These are phyloP conservation scores for Drosophila biarmipes DNA, from an alignment of 1,140 invertebrate genomes.

Conservation along the genomic window DNA sequence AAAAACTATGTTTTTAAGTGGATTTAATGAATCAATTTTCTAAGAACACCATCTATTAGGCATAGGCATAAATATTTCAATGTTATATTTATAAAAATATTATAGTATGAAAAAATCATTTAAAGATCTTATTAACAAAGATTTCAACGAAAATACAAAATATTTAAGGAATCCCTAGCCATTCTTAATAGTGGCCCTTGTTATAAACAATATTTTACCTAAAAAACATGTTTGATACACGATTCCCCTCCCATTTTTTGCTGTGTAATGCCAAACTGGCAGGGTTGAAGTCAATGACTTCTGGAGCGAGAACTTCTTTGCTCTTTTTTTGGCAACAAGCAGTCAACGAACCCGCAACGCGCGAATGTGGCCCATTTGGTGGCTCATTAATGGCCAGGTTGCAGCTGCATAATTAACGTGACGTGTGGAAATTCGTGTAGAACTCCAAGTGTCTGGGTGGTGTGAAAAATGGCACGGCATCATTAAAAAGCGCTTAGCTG, in stretches of 20 bases:
- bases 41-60: not conserved
- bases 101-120: too few species aligned
- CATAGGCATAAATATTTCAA: not conserved
- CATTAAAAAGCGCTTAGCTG: slow-evolving; percentile 78
- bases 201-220: not conserved
- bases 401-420: slow-evolving; percentile 69
- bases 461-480: slow-evolving; percentile 76
- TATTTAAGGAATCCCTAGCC: not conserved
- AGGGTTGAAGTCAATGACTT: slow-evolving; percentile 50
- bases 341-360: slow-evolving; percentile 65
- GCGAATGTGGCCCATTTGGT: slow-evolving; percentile 60
- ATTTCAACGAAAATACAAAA: too few species aligned
- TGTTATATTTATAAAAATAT: too few species aligned
- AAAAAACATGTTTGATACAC: not conserved
- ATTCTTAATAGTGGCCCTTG: not conserved
- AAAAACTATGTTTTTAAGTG: not conserved
- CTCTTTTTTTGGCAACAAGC: slow-evolving; percentile 31
- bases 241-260: not conserved
- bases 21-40: not conserved
- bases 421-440: slow-evolving; percentile 66
- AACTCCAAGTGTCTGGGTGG: slow-evolving; percentile 43
- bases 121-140: too few species aligned
- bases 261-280: not conserved
- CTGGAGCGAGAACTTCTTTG: slow-evolving; percentile 22
- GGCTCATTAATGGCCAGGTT: slow-evolving; percentile 56